These are phyloP conservation scores for Poecile montanus DNA, from an alignment of 2,797 vertebrate species.

Conservation along the genomic window DNA sequence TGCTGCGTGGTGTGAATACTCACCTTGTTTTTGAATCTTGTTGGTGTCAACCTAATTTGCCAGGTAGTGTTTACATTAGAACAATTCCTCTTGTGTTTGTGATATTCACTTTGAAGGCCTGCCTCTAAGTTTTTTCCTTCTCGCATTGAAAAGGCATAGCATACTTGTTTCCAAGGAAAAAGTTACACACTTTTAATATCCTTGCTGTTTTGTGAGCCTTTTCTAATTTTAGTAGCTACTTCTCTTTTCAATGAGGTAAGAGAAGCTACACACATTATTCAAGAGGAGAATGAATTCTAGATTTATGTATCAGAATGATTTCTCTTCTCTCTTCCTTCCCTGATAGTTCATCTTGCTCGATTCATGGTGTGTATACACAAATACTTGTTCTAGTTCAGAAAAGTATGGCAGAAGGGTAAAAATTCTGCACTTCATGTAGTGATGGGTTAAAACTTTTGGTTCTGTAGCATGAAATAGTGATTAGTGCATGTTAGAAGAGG, in stretches of 20 bases:
- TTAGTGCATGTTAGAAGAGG: background rate
- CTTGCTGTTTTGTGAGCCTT: background rate
- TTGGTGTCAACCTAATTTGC: background rate
- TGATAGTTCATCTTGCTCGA: background rate
- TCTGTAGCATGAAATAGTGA: background rate
- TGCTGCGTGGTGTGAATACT: background rate
- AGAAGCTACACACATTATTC: background rate
- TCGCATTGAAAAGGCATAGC: accelerated
- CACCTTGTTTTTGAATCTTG: background rate
- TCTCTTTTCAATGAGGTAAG: background rate
- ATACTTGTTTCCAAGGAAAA: background rate
- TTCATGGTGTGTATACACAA: background rate
- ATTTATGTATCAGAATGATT: background rate
- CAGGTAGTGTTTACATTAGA: background rate
- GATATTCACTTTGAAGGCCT: background rate
- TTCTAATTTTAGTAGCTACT: background rate
- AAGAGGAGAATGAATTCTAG: background rate
- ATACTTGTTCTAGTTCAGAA: background rate
- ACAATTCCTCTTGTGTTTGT: background rate
- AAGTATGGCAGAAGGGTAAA: background rate
- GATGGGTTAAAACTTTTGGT: background rate
- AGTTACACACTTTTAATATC: accelerated
- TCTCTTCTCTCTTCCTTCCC: background rate
- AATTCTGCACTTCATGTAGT: background rate
- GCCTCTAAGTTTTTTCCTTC: background rate